Base-by-base conservation (phyloP, 2,797 vertebrate genomes). In the Margarornis squamiger region DNA sequence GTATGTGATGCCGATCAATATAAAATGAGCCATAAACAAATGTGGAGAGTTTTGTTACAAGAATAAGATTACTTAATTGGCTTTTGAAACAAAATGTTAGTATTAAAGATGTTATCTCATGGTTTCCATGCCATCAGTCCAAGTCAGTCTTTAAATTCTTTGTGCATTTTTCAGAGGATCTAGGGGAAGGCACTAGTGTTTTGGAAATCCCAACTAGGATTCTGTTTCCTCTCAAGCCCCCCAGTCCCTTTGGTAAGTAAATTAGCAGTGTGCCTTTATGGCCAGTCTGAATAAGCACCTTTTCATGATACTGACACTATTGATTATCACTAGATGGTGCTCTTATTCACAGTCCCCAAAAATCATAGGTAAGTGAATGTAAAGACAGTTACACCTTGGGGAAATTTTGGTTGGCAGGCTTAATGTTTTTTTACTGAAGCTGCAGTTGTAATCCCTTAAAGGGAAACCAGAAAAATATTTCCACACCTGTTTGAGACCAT, bases 311-410 rank as follows among this genome's bases (percentile, higher is more conserved):
- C 26, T 57, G 65, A 30, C 34, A 15, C 63, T 89, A 83, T 30
- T 86, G 90, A 89, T 89, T 91, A 65, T 94, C 89, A 91, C 92
- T 95, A 94, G 86, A 91, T 93, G 86, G 84, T 96, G 94, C 78
- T 95, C 72, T 96, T 84, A 89, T 59, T 93, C 86, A 77, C 81
- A 88, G 1, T 38, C 57, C 61, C 67, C 39, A 21, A 19, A 83
- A 93, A 71, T 57, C 54, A 46, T 7, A 89, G 75, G 84, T 88
- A 78, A 51, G n/a, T 24, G 43, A 86, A 80, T 11, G n/a, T 23
- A 74, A 61, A 74, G 49, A 32, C 27, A 86, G 22, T 43, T 86
- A 61, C 38, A 51, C 27, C 34, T 86, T 58, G 19, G 61, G 71
- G 65, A 79, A 80, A 73, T n/a, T 34, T 36, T 54, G 9, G 4